Conservation (phyloP, 1,140 invertebrate species). For the Zophobas morio region DNA sequence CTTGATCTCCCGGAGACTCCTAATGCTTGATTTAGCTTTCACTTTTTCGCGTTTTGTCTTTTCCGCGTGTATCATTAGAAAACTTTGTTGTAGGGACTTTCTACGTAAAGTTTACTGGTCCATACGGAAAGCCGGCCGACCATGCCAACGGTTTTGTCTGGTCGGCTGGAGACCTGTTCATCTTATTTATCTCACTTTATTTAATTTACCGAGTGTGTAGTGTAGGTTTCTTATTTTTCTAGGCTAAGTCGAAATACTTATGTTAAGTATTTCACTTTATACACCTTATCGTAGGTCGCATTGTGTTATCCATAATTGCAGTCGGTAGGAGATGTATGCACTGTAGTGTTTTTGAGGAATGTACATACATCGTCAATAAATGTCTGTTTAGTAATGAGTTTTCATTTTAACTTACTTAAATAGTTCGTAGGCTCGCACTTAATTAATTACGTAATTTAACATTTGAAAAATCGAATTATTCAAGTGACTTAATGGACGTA, state of each 20-base stretch:
- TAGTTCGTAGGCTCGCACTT: background rate
- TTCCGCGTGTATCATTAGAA: slow-evolving; percentile 50
- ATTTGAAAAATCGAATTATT: too few species aligned
- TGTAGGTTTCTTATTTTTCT: slow-evolving; percentile 10
- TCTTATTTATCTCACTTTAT: slow-evolving; percentile 34
- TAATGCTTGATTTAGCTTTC: slow-evolving; percentile 32
- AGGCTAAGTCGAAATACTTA: slow-evolving; percentile 21
- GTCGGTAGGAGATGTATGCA: slow-evolving; percentile 23
- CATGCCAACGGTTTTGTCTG: slow-evolving; percentile 14
- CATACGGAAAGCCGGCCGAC: slow-evolving; percentile 47
- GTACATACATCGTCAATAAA: slow-evolving; percentile 37
- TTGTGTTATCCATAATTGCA: slow-evolving; percentile 2
- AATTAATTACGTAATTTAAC: background rate
- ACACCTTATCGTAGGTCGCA: slow-evolving; percentile 14
- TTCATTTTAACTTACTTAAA: background rate
- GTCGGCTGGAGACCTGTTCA: slow-evolving; percentile 5
- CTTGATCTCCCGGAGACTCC: slow-evolving; percentile 3
- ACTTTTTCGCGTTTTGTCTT: slow-evolving; percentile 23
- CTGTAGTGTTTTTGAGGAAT: slow-evolving; percentile 1
- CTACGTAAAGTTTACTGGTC: slow-evolving; percentile 53
- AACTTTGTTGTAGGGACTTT: slow-evolving; percentile 48
- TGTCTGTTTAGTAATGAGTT: slow-evolving; percentile 13
- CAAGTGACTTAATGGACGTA: too few species aligned
- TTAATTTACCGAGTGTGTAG: slow-evolving; percentile 15
- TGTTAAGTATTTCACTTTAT: slow-evolving; percentile 38